A percentile compares a stretch with the other conserved stretches of the same genome.
These are phyloP conservation scores for Syngnathus typhle DNA, from an alignment of 2,113 vertebrate genomes.

Conservation along the genomic window DNA sequence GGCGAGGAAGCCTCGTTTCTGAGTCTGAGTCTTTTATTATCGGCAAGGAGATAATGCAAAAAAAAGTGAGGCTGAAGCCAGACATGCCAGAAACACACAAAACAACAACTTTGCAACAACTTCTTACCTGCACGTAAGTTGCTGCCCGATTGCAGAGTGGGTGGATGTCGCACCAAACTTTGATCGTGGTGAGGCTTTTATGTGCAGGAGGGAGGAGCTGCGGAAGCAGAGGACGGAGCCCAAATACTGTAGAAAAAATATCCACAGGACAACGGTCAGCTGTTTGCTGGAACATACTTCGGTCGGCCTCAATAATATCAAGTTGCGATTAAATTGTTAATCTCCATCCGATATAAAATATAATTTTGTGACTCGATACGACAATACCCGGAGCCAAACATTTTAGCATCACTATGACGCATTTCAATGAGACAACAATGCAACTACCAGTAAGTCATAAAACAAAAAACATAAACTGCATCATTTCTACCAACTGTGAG, in stretches of 20 bases:
- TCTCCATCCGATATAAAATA: too few species aligned
- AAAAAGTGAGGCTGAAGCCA: background rate
- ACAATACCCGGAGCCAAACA: background rate
- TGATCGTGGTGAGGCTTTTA: constrained; percentile 88
- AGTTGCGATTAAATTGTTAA: background rate
- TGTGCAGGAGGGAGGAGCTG: constrained; percentile 89
- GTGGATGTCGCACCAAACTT: constrained; percentile 69
- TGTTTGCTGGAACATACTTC: background rate
- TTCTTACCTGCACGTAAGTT: constrained; percentile 77
- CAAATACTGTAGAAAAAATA: constrained; percentile 12
- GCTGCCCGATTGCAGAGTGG: constrained; percentile 50
- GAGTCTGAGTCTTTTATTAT: background rate
- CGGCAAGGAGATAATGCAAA: background rate
- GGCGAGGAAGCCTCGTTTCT: background rate
- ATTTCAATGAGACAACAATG: background rate
- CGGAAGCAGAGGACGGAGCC: constrained; percentile 21
- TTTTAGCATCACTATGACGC: background rate
- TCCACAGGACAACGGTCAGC: background rate
- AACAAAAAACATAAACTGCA: too few species aligned
- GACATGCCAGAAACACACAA: background rate
- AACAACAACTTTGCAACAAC: background rate
- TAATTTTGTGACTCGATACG: background rate
- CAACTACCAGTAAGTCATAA: background rate
- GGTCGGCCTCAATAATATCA: background rate
- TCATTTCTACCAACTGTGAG: too few species aligned